A percentile compares a stretch with the other conserved stretches of the same genome.
These are phyloP conservation scores for Galerucella nymphaeae DNA, from an alignment of 2,888 invertebrate genomes.

Conservation along the genomic window DNA sequence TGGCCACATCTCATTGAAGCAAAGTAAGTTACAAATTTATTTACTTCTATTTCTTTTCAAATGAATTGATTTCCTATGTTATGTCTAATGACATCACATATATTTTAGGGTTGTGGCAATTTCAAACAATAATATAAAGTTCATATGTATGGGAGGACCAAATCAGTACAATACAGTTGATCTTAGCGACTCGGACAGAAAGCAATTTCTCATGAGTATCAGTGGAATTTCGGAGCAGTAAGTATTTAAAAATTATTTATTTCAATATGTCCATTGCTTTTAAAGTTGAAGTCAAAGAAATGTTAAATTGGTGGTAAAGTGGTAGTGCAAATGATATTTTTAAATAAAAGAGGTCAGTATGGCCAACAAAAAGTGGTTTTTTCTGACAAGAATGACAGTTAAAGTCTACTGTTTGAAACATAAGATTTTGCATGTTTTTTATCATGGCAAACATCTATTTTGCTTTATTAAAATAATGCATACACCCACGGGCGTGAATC, in stretches of 20 bases:
- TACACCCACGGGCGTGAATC: too few relatives aligned
- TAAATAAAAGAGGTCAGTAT: too few relatives aligned
- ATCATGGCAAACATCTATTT: too few relatives aligned
- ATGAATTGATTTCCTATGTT: too few relatives aligned
- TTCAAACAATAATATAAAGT: slow-evolving; percentile 68
- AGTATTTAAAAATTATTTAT: slow-evolving; percentile 54
- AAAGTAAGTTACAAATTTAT: slow-evolving; percentile 66
- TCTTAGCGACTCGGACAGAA: slow-evolving; percentile 52
- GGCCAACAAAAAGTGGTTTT: too few relatives aligned
- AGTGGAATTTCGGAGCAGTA: slow-evolving; percentile 70
- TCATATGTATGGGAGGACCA: slow-evolving; percentile 64
- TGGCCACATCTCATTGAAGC: slow-evolving; percentile 96
- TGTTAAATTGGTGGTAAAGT: neutral
- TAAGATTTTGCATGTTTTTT: too few relatives aligned
- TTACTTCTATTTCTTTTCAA: too few relatives aligned
- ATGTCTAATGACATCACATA: neutral
- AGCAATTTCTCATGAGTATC: slow-evolving; percentile 67
- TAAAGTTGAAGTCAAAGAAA: neutral
- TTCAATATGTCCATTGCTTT: neutral
- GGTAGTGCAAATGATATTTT: neutral
- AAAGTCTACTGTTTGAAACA: too few relatives aligned
- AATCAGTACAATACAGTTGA: slow-evolving; percentile 64
- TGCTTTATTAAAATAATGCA: too few relatives aligned
- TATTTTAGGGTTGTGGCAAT: slow-evolving; percentile 71
- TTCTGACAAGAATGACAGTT: too few relatives aligned